Conservation (phyloP, 2,113 vertebrate genomes). For the Noturus placidus region DNA sequence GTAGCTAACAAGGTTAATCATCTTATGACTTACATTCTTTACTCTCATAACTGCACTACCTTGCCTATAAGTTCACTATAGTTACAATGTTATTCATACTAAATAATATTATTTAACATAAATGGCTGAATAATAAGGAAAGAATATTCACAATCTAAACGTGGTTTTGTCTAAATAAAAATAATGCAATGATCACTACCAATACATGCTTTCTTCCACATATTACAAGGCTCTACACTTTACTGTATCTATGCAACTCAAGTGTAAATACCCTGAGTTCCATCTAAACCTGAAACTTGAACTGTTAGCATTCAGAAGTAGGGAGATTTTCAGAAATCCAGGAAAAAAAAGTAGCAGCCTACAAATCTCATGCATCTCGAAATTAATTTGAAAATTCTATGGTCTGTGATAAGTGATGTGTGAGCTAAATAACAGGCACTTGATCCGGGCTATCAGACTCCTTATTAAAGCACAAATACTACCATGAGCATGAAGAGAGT, state of each 20-base stretch:
- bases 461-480: background rate
- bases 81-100: background rate
- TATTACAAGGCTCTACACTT: background rate
- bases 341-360: constrained; percentile 18
- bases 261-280: background rate
- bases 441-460: background rate
- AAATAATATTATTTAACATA: background rate
- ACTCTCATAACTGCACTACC: background rate
- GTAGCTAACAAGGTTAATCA: background rate
- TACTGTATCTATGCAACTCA: background rate
- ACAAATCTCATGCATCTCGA: background rate
- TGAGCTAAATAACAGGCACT: background rate
- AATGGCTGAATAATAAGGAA: background rate
- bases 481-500: background rate
- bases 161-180: background rate
- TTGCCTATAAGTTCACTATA: background rate
- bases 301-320: background rate
- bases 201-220: background rate
- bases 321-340: background rate
- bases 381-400: background rate
- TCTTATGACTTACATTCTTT: background rate
- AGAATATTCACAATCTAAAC: no score
- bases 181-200: background rate
- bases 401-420: background rate
- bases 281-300: background rate